These are phyloP conservation scores for Panagrolaimus sp. DNA, from an alignment of 1,140 invertebrate genomes.

Conservation along the genomic window DNA sequence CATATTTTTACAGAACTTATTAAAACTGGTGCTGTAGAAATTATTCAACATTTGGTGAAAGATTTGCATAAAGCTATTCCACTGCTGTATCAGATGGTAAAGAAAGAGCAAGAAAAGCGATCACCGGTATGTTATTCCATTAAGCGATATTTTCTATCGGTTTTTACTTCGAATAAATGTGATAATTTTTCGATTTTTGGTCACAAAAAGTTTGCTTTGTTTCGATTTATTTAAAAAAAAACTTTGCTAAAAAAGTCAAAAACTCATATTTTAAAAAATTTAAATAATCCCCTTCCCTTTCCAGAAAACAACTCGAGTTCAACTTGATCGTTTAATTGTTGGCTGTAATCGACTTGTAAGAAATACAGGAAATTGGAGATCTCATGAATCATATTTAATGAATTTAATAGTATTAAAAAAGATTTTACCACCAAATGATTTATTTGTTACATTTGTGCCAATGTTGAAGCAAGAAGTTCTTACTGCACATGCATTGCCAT, in stretches of 20 bases:
- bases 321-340: slow-evolving; percentile 50
- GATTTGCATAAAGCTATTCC: slow-evolving; percentile 46
- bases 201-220: no score
- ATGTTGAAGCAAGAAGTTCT: slow-evolving; percentile 53
- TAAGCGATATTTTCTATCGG: no score
- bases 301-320: slow-evolving; percentile 34
- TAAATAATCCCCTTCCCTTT: background rate
- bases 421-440: slow-evolving; percentile 32
- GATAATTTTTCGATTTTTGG: no score
- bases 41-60: slow-evolving; percentile 47
- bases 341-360: slow-evolving; percentile 50
- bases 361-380: slow-evolving; percentile 49
- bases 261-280: background rate
- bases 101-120: slow-evolving; percentile 15
- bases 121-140: slow-evolving; percentile 16
- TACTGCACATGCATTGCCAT: slow-evolving; percentile 60
- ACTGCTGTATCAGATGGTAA: slow-evolving; percentile 27
- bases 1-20: slow-evolving; percentile 52
- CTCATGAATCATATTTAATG: slow-evolving; percentile 50
- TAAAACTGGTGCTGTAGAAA: slow-evolving; percentile 46
- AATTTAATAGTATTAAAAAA: slow-evolving; percentile 37
- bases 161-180: no score
- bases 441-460: slow-evolving; percentile 46
- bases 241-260: no score
- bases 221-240: no score